phyloP scores from a whole-genome alignment of 2,797 vertebrate species.

The Macropodus opercularis region DNA sequence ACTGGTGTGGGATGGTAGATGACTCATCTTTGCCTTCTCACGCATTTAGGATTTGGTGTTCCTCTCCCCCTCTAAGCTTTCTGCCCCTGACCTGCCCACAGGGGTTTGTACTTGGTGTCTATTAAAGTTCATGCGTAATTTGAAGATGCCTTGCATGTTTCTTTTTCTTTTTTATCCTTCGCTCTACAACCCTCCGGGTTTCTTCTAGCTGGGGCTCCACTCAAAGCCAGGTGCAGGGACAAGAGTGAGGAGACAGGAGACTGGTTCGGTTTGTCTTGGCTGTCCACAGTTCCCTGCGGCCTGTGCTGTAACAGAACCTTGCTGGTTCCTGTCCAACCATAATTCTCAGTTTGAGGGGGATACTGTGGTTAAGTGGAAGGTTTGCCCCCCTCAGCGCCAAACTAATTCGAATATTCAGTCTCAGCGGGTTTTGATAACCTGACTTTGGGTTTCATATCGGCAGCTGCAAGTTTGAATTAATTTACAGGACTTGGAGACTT shows the following conservation, averaged over 20 bases:
- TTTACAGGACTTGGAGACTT: constrained; percentile 11
- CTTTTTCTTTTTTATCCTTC: neutral
- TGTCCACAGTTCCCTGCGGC: constrained; percentile 3
- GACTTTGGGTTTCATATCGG: constrained; percentile 7
- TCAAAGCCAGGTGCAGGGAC: constrained; percentile 26
- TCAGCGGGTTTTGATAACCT: neutral
- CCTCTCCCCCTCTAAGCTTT: constrained; percentile 20
- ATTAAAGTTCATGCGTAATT: constrained; percentile 7
- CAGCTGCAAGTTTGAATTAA: constrained; percentile 26
- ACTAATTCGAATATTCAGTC: constrained; percentile 17
- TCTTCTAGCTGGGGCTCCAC: constrained; percentile 25
- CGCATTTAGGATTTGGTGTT: constrained; percentile 36
- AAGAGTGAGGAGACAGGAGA: constrained; percentile 12
- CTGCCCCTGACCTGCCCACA: constrained; percentile 14
- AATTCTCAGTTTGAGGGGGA: constrained; percentile 24
- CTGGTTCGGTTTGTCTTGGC: constrained; percentile 48
- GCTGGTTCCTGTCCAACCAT: constrained; percentile 33
- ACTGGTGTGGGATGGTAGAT: constrained; percentile 38
- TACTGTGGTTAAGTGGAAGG: constrained; percentile 22
- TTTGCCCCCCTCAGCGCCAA: neutral
- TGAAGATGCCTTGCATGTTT: neutral
- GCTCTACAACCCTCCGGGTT: neutral
- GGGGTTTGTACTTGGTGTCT: neutral
- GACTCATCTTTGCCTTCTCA: constrained; percentile 66
- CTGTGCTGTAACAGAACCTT: constrained; percentile 17